Conservation (phyloP, 2,113 vertebrate species). For the Spermophilus dauricus region DNA sequence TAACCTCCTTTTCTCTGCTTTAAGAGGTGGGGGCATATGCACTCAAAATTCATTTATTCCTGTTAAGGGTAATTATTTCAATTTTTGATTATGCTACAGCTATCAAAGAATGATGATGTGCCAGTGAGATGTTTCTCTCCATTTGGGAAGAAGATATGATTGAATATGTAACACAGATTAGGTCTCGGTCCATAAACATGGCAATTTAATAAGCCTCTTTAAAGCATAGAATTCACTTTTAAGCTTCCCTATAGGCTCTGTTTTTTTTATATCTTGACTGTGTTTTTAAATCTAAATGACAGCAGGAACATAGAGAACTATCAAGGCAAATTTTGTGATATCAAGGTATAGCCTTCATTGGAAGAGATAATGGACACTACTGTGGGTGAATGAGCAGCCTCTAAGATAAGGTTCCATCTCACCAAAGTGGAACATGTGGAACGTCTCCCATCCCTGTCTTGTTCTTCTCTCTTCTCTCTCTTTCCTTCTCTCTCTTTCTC, state of each 20-base stretch:
- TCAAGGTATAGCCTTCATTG: not conserved
- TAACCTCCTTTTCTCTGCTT: conserved; percentile 30
- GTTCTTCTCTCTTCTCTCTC: not conserved
- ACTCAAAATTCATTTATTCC: conserved; percentile 72
- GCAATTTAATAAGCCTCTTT: conserved; percentile 64
- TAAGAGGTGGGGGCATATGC: conserved; percentile 45
- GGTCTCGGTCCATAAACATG: conserved; percentile 64
- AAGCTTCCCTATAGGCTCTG: conserved; percentile 38
- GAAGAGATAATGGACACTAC: conserved; percentile 3
- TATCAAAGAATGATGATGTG: conserved; percentile 60
- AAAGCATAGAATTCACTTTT: conserved; percentile 50
- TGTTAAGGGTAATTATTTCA: conserved; percentile 73
- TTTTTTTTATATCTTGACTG: not conserved
- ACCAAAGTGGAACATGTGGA: not conserved
- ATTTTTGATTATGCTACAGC: conserved; percentile 61
- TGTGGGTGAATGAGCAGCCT: not conserved
- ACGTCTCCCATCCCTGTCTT: not conserved
- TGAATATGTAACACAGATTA: not conserved
- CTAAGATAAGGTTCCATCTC: not conserved
- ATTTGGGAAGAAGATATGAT: conserved; percentile 66
- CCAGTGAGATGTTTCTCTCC: conserved; percentile 55
- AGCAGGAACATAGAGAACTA: conserved; percentile 17
- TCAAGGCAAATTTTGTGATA: conserved; percentile 20
- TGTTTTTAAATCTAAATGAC: conserved; percentile 68
- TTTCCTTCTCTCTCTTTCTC: not conserved